phyloP scores from a whole-genome alignment of 2,113 vertebrate species.

The Pseudorectes ferrugineus region DNA sequence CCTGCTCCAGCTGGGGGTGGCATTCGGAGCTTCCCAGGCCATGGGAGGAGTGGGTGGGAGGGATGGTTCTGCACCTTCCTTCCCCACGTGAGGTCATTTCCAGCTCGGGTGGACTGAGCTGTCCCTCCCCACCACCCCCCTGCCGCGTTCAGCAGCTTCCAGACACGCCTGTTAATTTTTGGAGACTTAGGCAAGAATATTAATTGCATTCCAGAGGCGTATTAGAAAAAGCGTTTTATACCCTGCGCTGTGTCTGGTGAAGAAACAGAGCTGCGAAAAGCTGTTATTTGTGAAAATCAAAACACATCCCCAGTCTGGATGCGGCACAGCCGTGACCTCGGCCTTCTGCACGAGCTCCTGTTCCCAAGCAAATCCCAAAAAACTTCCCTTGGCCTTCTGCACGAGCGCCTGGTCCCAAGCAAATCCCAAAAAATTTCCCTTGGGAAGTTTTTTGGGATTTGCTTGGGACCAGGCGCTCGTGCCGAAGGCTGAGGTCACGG shows the following conservation, averaged over 20 bases:
- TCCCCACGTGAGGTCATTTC: background rate
- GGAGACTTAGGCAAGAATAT: background rate
- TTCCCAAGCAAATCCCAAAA: background rate
- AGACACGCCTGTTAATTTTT: background rate
- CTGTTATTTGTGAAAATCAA: background rate
- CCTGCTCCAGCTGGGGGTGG: background rate
- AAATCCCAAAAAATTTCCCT: too few species aligned
- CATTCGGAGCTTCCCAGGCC: background rate
- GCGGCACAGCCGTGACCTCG: background rate
- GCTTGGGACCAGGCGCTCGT: too few species aligned
- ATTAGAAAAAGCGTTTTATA: background rate
- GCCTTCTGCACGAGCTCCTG: background rate
- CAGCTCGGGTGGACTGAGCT: background rate
- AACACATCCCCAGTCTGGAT: background rate
- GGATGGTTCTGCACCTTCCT: background rate
- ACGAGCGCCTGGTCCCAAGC: too few species aligned
- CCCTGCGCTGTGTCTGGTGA: rapidly evolving
- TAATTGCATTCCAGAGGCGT: background rate
- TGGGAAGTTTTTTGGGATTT: too few species aligned
- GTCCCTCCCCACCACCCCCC: background rate
- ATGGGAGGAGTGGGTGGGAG: too few species aligned
- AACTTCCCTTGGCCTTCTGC: background rate
- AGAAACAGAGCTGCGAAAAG: background rate
- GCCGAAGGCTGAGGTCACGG: too few species aligned
- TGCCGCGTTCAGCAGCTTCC: background rate